A percentile compares a stretch with the other conserved stretches of the same genome.
Evolutionary conservation across 2,797 vertebrate genomes (phyloP).

Genomic region (Peromyscus eremicus): DNA sequence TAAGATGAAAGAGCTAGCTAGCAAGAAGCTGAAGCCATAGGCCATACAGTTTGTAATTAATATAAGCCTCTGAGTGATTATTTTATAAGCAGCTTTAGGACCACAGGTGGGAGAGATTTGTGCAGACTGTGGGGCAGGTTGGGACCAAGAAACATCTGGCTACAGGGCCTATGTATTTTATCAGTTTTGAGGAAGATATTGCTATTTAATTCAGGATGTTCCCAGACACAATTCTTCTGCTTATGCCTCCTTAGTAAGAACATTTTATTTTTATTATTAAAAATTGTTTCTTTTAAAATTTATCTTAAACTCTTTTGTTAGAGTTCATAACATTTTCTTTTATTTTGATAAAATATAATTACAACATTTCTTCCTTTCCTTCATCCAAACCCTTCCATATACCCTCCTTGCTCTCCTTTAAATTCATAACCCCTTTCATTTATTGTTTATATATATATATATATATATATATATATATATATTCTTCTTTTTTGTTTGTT

Average conservation of each 20-base stretch:
- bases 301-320: not conserved
- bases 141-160: too few relatives aligned
- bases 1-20: too few relatives aligned
- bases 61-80: too few relatives aligned
- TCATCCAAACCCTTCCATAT: not conserved
- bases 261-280: not conserved
- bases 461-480: too few relatives aligned
- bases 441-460: not conserved
- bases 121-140: too few relatives aligned
- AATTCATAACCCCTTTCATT: not conserved
- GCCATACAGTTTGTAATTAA: too few relatives aligned
- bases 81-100: too few relatives aligned
- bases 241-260: not conserved
- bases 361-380: not conserved
- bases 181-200: not conserved
- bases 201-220: not conserved
- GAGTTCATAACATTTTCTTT: not conserved
- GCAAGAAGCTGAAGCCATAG: too few relatives aligned
- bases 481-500: too few relatives aligned
- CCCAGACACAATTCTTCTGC: not conserved
- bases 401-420: not conserved
- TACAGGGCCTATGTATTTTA: not conserved
- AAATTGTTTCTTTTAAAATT: not conserved
- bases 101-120: too few relatives aligned
- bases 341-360: not conserved